These are phyloP conservation scores for Habrosyne pyritoides DNA, from an alignment of 2,888 invertebrate species.

Conservation along the genomic window DNA sequence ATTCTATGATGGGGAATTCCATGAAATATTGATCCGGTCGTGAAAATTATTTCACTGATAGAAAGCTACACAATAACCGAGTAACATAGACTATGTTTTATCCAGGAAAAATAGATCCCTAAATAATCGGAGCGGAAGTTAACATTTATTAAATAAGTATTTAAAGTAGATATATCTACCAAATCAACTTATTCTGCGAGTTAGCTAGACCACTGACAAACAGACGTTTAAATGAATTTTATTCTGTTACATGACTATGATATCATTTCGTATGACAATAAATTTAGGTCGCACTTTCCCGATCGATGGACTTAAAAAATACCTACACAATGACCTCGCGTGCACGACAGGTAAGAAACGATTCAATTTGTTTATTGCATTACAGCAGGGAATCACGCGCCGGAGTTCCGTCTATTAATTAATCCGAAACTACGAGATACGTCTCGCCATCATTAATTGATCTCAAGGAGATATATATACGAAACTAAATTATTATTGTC, in stretches of 20 bases:
- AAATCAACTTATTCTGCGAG: too few species aligned
- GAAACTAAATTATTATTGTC: slow-evolving; percentile 42
- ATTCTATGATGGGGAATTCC: too few species aligned
- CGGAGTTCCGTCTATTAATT: slow-evolving; percentile 15
- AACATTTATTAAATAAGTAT: too few species aligned
- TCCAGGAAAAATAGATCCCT: too few species aligned
- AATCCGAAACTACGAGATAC: slow-evolving; percentile 20
- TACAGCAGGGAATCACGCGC: slow-evolving; percentile 40
- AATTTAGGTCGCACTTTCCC: slow-evolving; percentile 41
- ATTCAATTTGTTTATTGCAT: slow-evolving; percentile 37
- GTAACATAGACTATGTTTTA: too few species aligned
- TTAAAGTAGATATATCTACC: too few species aligned
- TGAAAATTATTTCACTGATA: too few species aligned
- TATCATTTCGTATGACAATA: slow-evolving; percentile 18
- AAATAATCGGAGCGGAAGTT: too few species aligned
- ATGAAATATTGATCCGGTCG: too few species aligned
- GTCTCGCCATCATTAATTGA: slow-evolving; percentile 22
- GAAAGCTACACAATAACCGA: too few species aligned
- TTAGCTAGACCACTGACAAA: too few species aligned
- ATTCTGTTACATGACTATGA: background rate
- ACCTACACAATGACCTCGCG: slow-evolving; percentile 47
- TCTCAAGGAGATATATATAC: slow-evolving; percentile 20
- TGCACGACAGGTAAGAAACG: slow-evolving; percentile 38
- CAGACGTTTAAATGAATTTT: too few species aligned
- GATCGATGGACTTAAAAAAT: slow-evolving; percentile 42